Evolutionary conservation across 2,888 invertebrate genomes (phyloP).

Genomic region (Hirtodrosophila duncani): DNA sequence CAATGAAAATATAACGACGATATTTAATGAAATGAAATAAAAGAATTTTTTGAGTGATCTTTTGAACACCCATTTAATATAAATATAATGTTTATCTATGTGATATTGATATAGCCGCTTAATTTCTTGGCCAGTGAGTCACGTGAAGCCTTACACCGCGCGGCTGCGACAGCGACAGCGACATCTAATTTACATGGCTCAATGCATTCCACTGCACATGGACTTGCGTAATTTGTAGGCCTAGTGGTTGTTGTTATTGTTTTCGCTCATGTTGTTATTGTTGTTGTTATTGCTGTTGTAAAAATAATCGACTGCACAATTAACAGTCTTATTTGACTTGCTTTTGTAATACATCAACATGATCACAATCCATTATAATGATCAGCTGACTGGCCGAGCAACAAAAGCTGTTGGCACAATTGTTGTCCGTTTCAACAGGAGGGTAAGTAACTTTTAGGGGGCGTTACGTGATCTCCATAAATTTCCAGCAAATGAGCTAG

Average conservation of each 20-base stretch:
- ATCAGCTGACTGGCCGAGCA: conserved; percentile 32
- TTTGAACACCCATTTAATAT: conserved; percentile 10
- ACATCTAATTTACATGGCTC: conserved; percentile 53
- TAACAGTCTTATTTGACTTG: conserved; percentile 39
- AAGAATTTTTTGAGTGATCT: too few species aligned
- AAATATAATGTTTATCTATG: conserved; percentile 4
- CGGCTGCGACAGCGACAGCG: conserved; percentile 17
- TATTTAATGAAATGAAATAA: too few species aligned
- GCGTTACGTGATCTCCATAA: conserved; percentile 44
- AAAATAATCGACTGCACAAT: conserved; percentile 49
- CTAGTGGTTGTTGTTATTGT: conserved; percentile 1
- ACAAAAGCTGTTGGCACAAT: conserved; percentile 19
- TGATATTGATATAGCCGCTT: not conserved
- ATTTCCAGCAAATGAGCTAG: conserved; percentile 18
- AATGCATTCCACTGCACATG: conserved; percentile 56
- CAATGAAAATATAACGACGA: too few species aligned
- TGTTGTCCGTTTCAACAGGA: conserved; percentile 14
- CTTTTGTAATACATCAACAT: conserved; percentile 39
- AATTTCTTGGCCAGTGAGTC: conserved; percentile 34
- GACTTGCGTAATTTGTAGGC: conserved; percentile 21
- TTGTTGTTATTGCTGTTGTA: conserved; percentile 24
- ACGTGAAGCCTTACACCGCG: conserved; percentile 49
- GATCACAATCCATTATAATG: conserved; percentile 27
- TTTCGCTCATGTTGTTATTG: conserved; percentile 5
- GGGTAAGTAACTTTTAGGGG: conserved; percentile 39